These are phyloP conservation scores for Diglossa brunneiventris DNA, from an alignment of 2,113 vertebrate species.

Conservation along the genomic window DNA sequence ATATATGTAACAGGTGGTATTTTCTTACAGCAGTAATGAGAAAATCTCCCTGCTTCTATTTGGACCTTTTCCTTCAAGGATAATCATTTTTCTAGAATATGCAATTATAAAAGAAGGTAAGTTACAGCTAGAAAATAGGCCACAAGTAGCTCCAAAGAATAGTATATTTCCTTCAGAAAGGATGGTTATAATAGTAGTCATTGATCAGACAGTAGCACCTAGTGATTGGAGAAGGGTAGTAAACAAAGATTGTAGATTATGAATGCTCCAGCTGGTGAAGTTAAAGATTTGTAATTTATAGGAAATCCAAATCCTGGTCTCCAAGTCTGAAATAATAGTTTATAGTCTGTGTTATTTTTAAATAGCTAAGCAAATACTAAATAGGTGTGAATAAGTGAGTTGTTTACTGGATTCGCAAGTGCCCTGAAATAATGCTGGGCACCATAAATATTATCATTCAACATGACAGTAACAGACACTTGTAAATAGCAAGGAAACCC, in stretches of 20 bases:
- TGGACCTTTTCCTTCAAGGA: not conserved
- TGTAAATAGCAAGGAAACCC: not conserved
- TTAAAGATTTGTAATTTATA: not conserved
- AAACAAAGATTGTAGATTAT: not conserved
- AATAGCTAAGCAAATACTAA: not conserved
- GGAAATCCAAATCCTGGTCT: not conserved
- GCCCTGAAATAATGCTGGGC: not conserved
- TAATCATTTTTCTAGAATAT: not conserved
- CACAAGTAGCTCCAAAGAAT: not conserved
- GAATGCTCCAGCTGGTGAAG: not conserved
- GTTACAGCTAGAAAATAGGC: not conserved
- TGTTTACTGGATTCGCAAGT: not conserved
- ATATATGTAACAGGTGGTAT: not conserved
- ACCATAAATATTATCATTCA: not conserved
- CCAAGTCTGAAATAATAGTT: not conserved
- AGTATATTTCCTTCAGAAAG: not conserved
- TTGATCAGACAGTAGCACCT: not conserved
- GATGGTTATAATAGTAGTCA: not conserved
- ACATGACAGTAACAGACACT: not conserved
- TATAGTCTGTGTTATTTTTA: not conserved
- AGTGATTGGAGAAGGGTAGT: not conserved
- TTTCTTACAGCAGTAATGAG: not conserved
- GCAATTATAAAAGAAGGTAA: not conserved
- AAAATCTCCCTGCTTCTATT: not conserved
- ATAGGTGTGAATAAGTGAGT: not conserved